Base-by-base conservation (phyloP, 2,888 invertebrate species). In the Hoplodrina blanda region DNA sequence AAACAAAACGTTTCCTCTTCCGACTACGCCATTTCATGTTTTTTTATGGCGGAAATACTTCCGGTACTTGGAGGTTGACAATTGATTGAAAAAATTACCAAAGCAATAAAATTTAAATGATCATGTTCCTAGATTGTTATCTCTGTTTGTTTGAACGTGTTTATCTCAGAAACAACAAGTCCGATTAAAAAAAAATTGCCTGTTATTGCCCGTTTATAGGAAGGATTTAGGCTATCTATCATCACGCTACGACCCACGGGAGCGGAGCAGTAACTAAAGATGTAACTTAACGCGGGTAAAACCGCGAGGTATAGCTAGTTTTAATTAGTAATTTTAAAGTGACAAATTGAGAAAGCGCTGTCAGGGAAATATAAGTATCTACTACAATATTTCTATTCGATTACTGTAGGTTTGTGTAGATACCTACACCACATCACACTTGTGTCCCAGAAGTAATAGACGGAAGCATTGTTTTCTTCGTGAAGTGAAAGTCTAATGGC, bases 1-100 rank as follows among this genome's bases (percentile, higher is more conserved):
- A 76, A 82, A 82, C 74, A 76, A 82, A 77, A 72, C 52, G 50
- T 60, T 86, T 86, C 86, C 86, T 78, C 65, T 87, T 85, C 84
- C 85, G 76, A 64, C 41, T 67, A 49, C 61, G 73, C 66, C 71
- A 73, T 73, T 82, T 78, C 54, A 54, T 73, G 62, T 62, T 68
- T 78, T 68, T 78, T 78, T 74, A 41, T 46, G 25, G 33, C 71
- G 74, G 69, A 74, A 72, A 44, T 25, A 37, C 56, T 79, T 84
- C 83, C 84, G 69, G 69, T 73, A 55, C n/a, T 76, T 60, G 70
- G 56, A 80, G 61, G 70, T 75, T 76, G 76, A 55, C 68, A 60
- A 60, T 50, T 30, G 54, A 62, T 65, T 41, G 44, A 63, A 72
- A 72, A 64, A 60, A 54, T 17, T 2, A 30, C 7, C 33, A 4